These are phyloP conservation scores for Excalfactoria chinensis DNA, from an alignment of 2,113 vertebrate species.

Conservation along the genomic window DNA sequence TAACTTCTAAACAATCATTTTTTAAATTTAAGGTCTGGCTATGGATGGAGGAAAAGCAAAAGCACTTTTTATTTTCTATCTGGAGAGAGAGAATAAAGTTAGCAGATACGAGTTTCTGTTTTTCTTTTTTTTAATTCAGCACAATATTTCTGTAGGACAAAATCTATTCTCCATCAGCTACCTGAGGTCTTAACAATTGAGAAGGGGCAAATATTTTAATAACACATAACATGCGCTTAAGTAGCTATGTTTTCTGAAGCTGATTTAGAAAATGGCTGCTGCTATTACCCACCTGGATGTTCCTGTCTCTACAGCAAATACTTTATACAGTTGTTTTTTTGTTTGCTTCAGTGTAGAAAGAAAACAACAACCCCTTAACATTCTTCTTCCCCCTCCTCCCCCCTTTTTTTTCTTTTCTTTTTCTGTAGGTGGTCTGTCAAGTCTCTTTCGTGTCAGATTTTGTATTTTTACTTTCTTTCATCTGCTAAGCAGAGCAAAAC, in stretches of 20 bases:
- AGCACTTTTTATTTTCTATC: neutral
- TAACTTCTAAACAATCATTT: neutral
- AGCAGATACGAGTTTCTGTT: neutral
- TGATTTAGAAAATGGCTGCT: neutral
- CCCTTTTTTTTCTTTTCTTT: neutral
- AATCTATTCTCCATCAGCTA: neutral
- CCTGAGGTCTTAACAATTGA: neutral
- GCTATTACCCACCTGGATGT: neutral
- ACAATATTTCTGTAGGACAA: neutral
- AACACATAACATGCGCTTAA: rapidly evolving
- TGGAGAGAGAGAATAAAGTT: neutral
- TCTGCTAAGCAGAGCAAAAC: neutral
- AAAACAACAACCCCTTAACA: neutral
- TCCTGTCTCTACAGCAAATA: neutral
- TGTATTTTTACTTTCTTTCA: neutral
- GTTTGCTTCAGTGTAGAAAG: neutral
- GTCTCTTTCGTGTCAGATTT: neutral
- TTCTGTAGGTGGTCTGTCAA: neutral
- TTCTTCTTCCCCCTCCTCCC: neutral
- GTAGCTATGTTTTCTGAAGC: neutral
- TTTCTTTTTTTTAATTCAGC: neutral
- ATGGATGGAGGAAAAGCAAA: neutral
- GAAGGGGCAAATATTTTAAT: neutral
- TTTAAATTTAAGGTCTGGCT: neutral
- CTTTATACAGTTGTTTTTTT: neutral